Conservation (phyloP, 2,888 invertebrate genomes). For the Clostera curtula region DNA sequence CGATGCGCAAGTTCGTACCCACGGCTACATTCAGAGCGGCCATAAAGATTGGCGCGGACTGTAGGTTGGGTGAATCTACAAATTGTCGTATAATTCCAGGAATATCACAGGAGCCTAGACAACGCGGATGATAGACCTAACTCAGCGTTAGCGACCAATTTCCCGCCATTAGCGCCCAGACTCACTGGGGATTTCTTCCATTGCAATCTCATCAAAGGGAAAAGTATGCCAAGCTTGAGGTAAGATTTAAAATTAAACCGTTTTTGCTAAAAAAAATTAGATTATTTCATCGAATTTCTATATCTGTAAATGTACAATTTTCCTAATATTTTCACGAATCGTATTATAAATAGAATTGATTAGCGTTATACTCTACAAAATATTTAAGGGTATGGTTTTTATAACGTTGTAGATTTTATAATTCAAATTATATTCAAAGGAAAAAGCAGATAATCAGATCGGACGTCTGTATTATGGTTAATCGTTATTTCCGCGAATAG, state of each 20-base stretch:
- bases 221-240: slow-evolving; percentile 97
- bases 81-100: slow-evolving; percentile 65
- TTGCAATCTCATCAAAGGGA: slow-evolving; percentile 90
- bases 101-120: slow-evolving; percentile 87
- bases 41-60: too few relatives aligned
- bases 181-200: slow-evolving; percentile 66
- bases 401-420: too few relatives aligned
- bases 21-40: too few relatives aligned
- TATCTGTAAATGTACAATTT: slow-evolving; percentile 11
- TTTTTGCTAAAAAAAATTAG: too few relatives aligned
- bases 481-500: too few relatives aligned
- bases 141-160: slow-evolving; percentile 80
- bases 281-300: slow-evolving; percentile 3
- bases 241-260: slow-evolving; percentile 59
- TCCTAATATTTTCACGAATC: slow-evolving; percentile 14
- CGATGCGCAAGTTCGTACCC: too few relatives aligned
- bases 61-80: slow-evolving; percentile 5
- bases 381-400: too few relatives aligned
- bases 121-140: slow-evolving; percentile 85
- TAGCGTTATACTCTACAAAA: too few relatives aligned
- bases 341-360: too few relatives aligned
- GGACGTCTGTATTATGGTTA: too few relatives aligned
- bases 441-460: too few relatives aligned
- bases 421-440: too few relatives aligned
- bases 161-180: slow-evolving; percentile 73